phyloP scores from a whole-genome alignment of 2,888 invertebrate genomes.

The Campoplex capitator region DNA sequence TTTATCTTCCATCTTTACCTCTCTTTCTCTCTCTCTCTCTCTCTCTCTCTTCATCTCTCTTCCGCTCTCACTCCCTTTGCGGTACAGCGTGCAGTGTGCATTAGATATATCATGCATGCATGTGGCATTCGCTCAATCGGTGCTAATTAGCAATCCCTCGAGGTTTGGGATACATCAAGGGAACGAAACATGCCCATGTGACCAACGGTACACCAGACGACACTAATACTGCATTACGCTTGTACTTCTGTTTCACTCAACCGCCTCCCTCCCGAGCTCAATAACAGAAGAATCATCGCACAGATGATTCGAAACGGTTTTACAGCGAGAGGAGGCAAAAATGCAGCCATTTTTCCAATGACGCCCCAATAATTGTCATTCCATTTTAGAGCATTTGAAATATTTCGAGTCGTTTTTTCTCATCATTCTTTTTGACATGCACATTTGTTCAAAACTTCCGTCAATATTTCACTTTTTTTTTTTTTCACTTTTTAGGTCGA shows the following conservation, averaged over 20 bases:
- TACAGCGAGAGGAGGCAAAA: not conserved
- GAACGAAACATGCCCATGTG: slow-evolving; percentile 19
- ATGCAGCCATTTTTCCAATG: no score
- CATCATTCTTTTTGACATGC: not conserved
- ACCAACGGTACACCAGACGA: slow-evolving; percentile 5
- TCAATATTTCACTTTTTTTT: no score
- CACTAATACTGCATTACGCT: slow-evolving; percentile 32
- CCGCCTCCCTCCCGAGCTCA: not conserved
- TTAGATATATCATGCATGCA: slow-evolving; percentile 54
- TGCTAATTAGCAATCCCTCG: slow-evolving; percentile 62
- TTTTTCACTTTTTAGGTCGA: no score
- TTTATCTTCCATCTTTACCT: not conserved
- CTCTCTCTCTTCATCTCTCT: not conserved
- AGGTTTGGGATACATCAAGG: slow-evolving; percentile 50
- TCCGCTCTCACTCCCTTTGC: not conserved
- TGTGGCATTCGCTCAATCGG: slow-evolving; percentile 63
- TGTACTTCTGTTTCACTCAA: not conserved
- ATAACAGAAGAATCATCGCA: not conserved
- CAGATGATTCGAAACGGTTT: not conserved
- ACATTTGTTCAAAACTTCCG: no score
- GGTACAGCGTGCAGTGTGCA: slow-evolving; percentile 12
- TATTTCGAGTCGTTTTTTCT: not conserved
- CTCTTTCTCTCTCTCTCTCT: not conserved
- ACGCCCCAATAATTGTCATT: not conserved
- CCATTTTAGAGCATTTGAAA: not conserved